phyloP scores from a whole-genome alignment of 2,113 vertebrate genomes.

The Pao palembangensis region DNA sequence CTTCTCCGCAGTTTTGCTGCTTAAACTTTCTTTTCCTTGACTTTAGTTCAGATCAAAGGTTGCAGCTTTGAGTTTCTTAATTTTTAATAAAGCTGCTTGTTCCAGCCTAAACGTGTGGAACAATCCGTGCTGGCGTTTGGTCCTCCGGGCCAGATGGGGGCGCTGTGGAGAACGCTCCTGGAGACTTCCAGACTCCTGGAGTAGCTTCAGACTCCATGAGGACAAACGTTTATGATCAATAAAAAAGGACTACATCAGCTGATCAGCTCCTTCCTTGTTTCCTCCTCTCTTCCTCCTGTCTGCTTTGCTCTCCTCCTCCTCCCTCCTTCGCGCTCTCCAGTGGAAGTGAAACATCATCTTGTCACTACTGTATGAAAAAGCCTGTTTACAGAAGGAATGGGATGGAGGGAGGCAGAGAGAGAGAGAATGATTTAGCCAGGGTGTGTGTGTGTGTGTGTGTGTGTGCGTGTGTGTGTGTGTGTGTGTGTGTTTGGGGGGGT shows the following conservation, averaged over 20 bases:
- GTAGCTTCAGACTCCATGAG: too few relatives aligned
- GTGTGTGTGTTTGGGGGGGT: conserved; percentile 74
- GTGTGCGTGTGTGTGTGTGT: too few relatives aligned
- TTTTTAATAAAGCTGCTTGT: too few relatives aligned
- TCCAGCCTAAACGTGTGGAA: neutral
- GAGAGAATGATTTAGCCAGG: conserved; percentile 59
- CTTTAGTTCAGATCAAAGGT: neutral
- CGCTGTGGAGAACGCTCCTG: too few relatives aligned
- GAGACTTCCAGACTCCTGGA: too few relatives aligned
- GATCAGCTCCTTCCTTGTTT: neutral
- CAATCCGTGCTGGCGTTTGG: too few relatives aligned
- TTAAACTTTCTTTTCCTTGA: neutral
- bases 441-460: conserved; percentile 21
- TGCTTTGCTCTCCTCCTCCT: neutral
- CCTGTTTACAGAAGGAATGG: conserved; percentile 68
- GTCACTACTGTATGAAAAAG: conserved; percentile 19
- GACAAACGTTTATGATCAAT: too few relatives aligned
- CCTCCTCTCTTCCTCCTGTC: too few relatives aligned
- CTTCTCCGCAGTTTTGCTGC: neutral
- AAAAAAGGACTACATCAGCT: too few relatives aligned
- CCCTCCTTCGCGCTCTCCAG: neutral
- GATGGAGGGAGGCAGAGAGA: conserved; percentile 17
- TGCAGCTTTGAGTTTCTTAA: neutral
- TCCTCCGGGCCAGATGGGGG: too few relatives aligned
- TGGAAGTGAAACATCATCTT: conserved; percentile 31